These are phyloP conservation scores for Peromyscus nudipes DNA, from an alignment of 2,797 vertebrate species.

Conservation along the genomic window DNA sequence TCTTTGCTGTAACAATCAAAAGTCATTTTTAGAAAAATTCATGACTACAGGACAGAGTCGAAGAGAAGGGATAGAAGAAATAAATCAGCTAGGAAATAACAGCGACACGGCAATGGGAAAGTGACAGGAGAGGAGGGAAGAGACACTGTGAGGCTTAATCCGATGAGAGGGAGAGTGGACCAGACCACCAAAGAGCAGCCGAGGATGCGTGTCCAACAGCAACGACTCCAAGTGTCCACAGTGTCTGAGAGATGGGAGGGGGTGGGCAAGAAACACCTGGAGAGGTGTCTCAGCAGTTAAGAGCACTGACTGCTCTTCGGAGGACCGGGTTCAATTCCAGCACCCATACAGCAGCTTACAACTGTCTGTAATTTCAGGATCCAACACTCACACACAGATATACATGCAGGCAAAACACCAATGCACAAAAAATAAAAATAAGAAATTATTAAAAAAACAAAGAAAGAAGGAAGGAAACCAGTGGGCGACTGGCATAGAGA, in stretches of 20 bases:
- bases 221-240: neutral
- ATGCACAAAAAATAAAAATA: too few relatives aligned
- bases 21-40: conserved; percentile 44
- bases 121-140: neutral
- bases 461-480: too few relatives aligned
- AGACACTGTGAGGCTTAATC: neutral
- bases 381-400: too few relatives aligned
- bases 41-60: neutral
- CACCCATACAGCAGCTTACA: too few relatives aligned
- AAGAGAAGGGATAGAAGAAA: neutral
- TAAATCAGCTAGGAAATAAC: neutral
- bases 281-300: too few relatives aligned
- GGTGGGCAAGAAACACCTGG: neutral
- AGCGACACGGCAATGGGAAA: neutral
- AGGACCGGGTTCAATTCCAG: too few relatives aligned
- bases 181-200: neutral
- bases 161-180: neutral
- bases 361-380: too few relatives aligned
- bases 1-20: conserved; percentile 33
- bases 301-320: too few relatives aligned
- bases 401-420: too few relatives aligned
- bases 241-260: neutral
- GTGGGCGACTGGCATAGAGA: neutral
- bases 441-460: too few relatives aligned
- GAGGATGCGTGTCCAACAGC: neutral